Evolutionary conservation across 2,888 invertebrate genomes (phyloP).

Genomic region (Eulithis testata): DNA sequence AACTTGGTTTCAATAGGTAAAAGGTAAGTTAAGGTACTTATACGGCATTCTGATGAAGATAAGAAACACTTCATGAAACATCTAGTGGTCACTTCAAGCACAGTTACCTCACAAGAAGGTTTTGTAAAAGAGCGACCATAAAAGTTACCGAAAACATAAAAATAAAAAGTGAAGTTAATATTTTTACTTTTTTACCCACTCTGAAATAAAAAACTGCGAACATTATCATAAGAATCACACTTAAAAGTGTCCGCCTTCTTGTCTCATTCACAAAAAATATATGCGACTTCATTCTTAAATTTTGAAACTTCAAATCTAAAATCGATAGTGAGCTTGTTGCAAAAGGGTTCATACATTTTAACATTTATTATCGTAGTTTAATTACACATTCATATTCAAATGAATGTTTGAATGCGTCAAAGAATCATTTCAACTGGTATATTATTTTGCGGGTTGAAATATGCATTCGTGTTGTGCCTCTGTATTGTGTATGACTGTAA

Average conservation of each 20-base stretch:
- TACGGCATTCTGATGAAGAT: no score
- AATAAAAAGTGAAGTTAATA: slow-evolving; percentile 6
- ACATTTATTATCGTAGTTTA: slow-evolving; percentile 76
- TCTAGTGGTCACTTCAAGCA: slow-evolving; percentile 1
- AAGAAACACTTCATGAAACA: neutral
- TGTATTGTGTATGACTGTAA: slow-evolving; percentile 72
- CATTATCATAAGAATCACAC: slow-evolving; percentile 26
- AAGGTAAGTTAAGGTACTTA: no score
- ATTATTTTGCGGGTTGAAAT: slow-evolving; percentile 50
- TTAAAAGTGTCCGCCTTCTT: slow-evolving; percentile 27
- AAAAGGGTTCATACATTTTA: slow-evolving; percentile 64
- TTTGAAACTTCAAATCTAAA: slow-evolving; percentile 49
- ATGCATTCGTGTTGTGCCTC: slow-evolving; percentile 76
- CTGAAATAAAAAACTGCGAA: slow-evolving; percentile 16
- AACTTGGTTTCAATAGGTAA: no score
- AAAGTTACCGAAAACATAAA: slow-evolving; percentile 13
- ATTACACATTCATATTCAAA: slow-evolving; percentile 84
- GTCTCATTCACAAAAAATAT: slow-evolving; percentile 32
- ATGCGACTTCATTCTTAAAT: slow-evolving; percentile 36
- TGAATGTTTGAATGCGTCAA: slow-evolving; percentile 74
- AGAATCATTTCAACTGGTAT: slow-evolving; percentile 66
- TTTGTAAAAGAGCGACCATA: slow-evolving; percentile 15
- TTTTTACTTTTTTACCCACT: slow-evolving; percentile 6
- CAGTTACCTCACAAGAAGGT: slow-evolving; percentile 11
- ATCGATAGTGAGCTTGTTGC: slow-evolving; percentile 42